Percentiles rank a stretch among this genome's conserved stretches.
Evolutionary conservation across 1,140 invertebrate species (phyloP).

Genomic region (Drosophila eugracilis): DNA sequence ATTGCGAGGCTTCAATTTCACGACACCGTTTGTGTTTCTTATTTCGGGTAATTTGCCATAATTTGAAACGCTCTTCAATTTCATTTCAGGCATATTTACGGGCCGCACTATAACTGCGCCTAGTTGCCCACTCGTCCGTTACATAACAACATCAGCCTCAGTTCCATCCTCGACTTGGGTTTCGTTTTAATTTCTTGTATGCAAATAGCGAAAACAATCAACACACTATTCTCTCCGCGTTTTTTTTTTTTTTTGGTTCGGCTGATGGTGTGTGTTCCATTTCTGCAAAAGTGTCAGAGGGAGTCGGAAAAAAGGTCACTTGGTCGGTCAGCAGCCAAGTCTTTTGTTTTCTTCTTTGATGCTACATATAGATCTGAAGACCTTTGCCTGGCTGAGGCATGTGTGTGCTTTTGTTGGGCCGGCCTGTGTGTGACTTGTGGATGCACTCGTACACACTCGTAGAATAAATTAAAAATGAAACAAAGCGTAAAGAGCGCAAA

Average conservation of each 20-base stretch:
- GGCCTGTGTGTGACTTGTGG: slow-evolving; percentile 55
- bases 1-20: slow-evolving; percentile 35
- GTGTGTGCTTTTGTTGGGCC: slow-evolving; percentile 18
- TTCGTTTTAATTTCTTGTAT: slow-evolving; percentile 58
- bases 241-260: slow-evolving; percentile 3
- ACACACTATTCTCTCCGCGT: slow-evolving; percentile 20
- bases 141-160: slow-evolving; percentile 36
- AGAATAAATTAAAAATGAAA: slow-evolving; percentile 83
- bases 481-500: slow-evolving; percentile 81
- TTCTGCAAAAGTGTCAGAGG: slow-evolving; percentile 75
- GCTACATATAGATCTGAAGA: slow-evolving; percentile 43
- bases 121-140: slow-evolving; percentile 54
- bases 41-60: slow-evolving; percentile 49
- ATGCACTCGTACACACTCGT: slow-evolving; percentile 68
- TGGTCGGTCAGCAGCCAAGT: slow-evolving; percentile 65
- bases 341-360: slow-evolving; percentile 78
- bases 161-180: slow-evolving; percentile 27
- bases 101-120: slow-evolving; percentile 51
- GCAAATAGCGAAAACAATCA: slow-evolving; percentile 57
- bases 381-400: slow-evolving; percentile 55
- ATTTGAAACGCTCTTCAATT: slow-evolving; percentile 56
- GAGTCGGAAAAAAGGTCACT: slow-evolving; percentile 70
- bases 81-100: slow-evolving; percentile 54
- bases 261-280: slow-evolving; percentile 48
- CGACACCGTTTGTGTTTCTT: slow-evolving; percentile 19